phyloP scores from a whole-genome alignment of 2,113 vertebrate genomes.

The Paramormyrops kingsleyae region DNA sequence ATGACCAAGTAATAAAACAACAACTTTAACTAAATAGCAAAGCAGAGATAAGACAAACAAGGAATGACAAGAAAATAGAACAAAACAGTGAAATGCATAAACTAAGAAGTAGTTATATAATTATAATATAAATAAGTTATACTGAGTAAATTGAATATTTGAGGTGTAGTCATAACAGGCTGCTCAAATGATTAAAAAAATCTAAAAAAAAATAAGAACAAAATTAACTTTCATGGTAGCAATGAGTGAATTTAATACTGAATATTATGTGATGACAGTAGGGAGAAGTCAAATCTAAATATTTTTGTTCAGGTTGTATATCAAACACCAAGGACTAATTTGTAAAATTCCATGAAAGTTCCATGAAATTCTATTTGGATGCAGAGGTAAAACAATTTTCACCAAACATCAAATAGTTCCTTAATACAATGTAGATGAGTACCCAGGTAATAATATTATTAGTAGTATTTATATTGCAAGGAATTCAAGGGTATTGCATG shows the following conservation, averaged over 20 bases:
- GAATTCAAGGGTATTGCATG: background rate
- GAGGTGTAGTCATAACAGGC: background rate
- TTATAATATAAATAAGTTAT: too few species aligned
- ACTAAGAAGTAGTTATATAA: background rate
- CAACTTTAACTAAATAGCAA: background rate
- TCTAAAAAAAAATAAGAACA: background rate
- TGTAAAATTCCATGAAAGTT: too few species aligned
- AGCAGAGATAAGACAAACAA: background rate
- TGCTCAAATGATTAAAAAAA: background rate
- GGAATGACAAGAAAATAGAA: background rate
- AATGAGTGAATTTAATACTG: background rate
- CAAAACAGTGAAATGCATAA: background rate
- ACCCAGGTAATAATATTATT: background rate
- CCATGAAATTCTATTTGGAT: background rate
- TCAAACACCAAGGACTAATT: background rate
- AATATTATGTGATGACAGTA: background rate
- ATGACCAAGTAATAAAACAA: background rate
- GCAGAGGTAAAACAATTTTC: background rate
- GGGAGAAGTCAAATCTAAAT: background rate
- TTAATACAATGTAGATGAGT: background rate
- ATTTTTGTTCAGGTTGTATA: background rate
- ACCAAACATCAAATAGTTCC: background rate
- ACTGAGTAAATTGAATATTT: background rate
- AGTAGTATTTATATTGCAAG: background rate
- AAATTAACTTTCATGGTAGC: background rate